Conservation (phyloP, 2,797 vertebrate genomes). For the Notoglanidium macrostoma region DNA sequence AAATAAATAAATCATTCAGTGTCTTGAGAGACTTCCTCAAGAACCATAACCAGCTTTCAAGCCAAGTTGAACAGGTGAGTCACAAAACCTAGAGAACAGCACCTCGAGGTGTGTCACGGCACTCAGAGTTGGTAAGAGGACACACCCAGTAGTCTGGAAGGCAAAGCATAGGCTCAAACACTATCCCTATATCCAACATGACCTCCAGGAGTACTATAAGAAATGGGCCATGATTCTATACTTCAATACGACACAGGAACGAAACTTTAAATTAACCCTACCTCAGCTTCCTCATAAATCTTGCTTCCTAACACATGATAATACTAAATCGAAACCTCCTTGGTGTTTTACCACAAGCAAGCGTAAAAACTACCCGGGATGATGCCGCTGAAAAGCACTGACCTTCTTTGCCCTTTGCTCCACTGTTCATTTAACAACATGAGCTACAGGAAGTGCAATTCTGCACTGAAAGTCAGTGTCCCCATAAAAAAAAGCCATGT, state of each 20-base stretch:
- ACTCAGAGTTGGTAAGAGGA: constrained; percentile 40
- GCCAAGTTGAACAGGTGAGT: constrained; percentile 36
- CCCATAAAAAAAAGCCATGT: constrained; percentile 6
- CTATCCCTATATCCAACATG: neutral
- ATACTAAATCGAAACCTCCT: neutral
- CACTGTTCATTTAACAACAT: constrained; percentile 25
- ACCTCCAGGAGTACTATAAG: neutral
- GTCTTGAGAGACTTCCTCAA: neutral
- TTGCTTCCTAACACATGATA: neutral
- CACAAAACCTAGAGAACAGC: constrained; percentile 23
- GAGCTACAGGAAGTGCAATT: neutral
- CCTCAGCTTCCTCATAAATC: neutral
- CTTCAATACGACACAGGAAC: neutral
- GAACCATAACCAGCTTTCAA: neutral
- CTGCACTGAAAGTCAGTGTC: neutral
- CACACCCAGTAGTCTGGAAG: constrained; percentile 43
- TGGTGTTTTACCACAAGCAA: neutral
- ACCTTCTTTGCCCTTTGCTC: constrained; percentile 8
- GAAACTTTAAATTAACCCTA: neutral
- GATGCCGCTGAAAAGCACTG: neutral
- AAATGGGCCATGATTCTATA: neutral
- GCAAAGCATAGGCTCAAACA: constrained; percentile 5
- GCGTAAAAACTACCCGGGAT: neutral
- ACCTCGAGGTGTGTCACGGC: constrained; percentile 47
- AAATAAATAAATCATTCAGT: neutral